These are phyloP conservation scores for Ochotona princeps DNA, from an alignment of 2,113 vertebrate species.

Conservation along the genomic window DNA sequence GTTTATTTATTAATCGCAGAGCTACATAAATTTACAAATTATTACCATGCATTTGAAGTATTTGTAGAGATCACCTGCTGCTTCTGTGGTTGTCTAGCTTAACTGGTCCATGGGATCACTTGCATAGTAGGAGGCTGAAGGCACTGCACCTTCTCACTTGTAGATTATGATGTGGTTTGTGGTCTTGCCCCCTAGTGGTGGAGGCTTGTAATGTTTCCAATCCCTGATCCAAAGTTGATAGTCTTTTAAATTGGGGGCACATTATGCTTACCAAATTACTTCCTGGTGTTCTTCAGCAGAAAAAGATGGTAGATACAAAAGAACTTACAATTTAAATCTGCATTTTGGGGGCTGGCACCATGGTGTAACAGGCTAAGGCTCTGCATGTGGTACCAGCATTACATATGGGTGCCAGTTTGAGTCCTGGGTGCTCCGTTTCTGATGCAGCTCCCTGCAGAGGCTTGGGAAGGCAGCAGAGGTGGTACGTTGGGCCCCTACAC, in stretches of 20 bases:
- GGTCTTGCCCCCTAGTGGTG: neutral
- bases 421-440: too few species aligned
- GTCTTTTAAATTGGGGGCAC: neutral
- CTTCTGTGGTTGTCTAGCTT: neutral
- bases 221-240: neutral
- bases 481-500: too few species aligned
- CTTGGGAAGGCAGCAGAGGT: too few species aligned
- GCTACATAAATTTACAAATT: neutral
- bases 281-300: neutral
- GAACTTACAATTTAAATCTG: neutral
- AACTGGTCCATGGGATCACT: neutral
- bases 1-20: neutral
- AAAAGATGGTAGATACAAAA: neutral
- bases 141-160: neutral
- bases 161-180: neutral
- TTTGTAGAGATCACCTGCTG: neutral
- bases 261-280: neutral
- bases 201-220: neutral
- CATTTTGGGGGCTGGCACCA: too few species aligned
- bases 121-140: neutral
- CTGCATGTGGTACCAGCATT: too few species aligned
- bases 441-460: too few species aligned
- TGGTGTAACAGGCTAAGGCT: too few species aligned
- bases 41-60: neutral
- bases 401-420: too few species aligned